These are phyloP conservation scores for Gastracanthus pulcherrimus DNA, from an alignment of 2,888 invertebrate species.

Conservation along the genomic window DNA sequence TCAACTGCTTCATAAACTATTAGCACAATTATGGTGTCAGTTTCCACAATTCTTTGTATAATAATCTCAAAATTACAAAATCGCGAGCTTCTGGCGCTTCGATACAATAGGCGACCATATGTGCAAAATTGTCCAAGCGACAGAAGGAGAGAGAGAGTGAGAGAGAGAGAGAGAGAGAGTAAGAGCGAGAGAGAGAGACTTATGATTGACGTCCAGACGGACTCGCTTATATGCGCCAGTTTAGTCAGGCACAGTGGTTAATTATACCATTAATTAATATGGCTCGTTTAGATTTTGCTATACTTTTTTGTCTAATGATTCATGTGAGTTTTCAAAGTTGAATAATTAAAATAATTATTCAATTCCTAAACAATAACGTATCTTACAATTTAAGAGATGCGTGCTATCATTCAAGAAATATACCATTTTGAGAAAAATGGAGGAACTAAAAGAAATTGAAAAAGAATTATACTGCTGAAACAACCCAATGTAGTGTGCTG, in stretches of 20 bases:
- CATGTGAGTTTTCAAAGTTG: neutral
- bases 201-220: conserved; percentile 66
- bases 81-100: neutral
- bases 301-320: conserved; percentile 39
- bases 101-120: neutral
- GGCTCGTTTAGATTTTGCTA: conserved; percentile 43
- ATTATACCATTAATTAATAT: conserved; percentile 52
- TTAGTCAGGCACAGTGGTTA: conserved; percentile 24
- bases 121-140: conserved; percentile 4
- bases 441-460: no score
- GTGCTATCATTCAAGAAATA: no score
- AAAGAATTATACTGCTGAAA: no score
- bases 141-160: neutral
- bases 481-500: no score
- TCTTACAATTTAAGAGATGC: no score
- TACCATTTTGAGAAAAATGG: no score
- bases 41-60: conserved; percentile 29
- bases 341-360: conserved; percentile 1
- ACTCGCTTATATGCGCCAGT: conserved; percentile 5
- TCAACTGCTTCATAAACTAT: neutral
- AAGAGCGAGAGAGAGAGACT: conserved; percentile 25
- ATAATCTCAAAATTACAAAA: conserved; percentile 9
- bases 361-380: no score
- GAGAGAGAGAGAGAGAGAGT: neutral
- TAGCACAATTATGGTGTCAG: neutral